Conservation (phyloP, 2,888 invertebrate species). For the Hesperia comma region DNA sequence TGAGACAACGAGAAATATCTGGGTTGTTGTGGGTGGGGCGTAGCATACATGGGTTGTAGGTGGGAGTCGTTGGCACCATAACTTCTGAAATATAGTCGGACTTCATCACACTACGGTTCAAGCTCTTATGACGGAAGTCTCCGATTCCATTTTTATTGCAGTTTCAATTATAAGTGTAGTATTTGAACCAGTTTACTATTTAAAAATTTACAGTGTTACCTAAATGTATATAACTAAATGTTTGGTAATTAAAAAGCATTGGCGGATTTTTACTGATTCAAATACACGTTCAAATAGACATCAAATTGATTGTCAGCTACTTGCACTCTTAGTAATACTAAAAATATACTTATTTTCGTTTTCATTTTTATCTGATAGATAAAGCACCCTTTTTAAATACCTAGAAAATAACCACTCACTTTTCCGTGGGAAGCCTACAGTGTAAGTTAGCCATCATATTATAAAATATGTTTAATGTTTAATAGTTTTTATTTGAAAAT, state of each 20-base stretch:
- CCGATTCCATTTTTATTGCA: constrained; percentile 67
- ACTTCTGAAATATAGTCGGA: constrained; percentile 83
- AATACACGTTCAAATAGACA: neutral
- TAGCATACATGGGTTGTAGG: constrained; percentile 78
- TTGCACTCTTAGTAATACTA: neutral
- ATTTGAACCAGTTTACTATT: neutral
- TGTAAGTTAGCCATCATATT: too few relatives aligned
- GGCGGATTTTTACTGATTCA: neutral
- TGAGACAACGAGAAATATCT: constrained; percentile 86
- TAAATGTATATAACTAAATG: neutral
- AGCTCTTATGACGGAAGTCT: constrained; percentile 65
- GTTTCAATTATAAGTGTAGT: constrained; percentile 53
- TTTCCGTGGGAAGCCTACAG: too few relatives aligned
- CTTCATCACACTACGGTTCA: constrained; percentile 74
- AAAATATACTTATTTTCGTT: too few relatives aligned
- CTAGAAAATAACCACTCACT: too few relatives aligned
- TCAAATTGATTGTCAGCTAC: neutral
- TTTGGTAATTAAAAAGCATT: too few relatives aligned
- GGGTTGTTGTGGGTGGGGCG: constrained; percentile 84
- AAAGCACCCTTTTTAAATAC: too few relatives aligned
- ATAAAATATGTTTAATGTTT: too few relatives aligned
- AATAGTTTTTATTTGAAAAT: too few relatives aligned
- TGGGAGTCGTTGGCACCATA: constrained; percentile 77
- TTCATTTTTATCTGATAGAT: too few relatives aligned
- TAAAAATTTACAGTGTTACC: neutral